Base-by-base conservation (phyloP, 1,140 invertebrate species). In the Drosophila elegans region DNA sequence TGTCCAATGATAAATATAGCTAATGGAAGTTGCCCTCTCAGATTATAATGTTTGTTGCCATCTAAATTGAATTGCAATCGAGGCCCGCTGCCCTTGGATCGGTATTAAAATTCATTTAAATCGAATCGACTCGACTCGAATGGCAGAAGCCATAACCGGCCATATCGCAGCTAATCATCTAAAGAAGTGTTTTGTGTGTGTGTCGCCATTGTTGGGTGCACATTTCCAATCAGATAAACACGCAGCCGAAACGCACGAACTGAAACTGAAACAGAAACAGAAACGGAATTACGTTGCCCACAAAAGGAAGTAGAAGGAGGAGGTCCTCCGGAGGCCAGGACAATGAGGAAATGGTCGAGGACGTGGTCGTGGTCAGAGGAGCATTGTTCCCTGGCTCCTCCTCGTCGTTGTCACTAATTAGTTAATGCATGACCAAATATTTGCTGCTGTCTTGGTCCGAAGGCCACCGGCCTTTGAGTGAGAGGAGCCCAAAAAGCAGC, bases 61-160 rank as follows among this genome's bases (percentile, higher is more conserved):
- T 75, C 85, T 86, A 86, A 86, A 86, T 86, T 88, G 71, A 66
- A 72, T 69, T 88, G 55, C 73, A 63, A 67, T 60, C 63, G 54
- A 76, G 55, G 74, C 49, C 12, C 72, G 12, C n/a, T 62, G 11
- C 55, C 41, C 62, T 74, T 29, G 44, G 61, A 67, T 75, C 53
- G 61, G 64, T 82, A 86, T 86, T 88, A 83, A 88, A 86, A 82
- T 86, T 81, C 79, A 86, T 86, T 86, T 86, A 80, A 88, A 86
- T 86, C 60, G 73, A 75, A 46, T 74, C 59, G 45, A 36, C 45
- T 66, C 60, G 73, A 75, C 52, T 74, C 59, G 45, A 36, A 52
- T 66, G 73, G 27, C 45, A 51, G 51, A 48, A 67, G 72, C 52
- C 41, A 66, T 74, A 64, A 49, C 60, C 83, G 51, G 41, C 60